These are phyloP conservation scores for Agrilus biguttatus DNA, from an alignment of 2,888 invertebrate genomes.

Conservation along the genomic window DNA sequence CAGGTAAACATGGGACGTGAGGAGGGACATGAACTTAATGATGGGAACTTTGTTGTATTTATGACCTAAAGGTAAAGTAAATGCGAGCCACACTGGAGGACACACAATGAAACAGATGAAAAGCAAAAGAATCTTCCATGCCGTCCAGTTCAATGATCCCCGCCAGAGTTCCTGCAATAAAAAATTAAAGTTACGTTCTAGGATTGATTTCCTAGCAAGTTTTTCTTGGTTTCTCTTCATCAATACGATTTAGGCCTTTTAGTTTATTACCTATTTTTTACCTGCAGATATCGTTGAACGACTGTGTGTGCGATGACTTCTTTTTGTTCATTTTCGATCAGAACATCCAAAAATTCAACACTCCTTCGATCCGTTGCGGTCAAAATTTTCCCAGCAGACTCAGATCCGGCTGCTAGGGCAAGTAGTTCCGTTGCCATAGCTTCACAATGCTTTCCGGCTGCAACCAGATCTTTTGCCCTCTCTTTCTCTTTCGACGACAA, in stretches of 20 bases:
- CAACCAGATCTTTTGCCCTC: slow-evolving; percentile 88
- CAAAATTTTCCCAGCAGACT: slow-evolving; percentile 86
- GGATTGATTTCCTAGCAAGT: background rate
- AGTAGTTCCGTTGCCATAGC: slow-evolving; percentile 93
- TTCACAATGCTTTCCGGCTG: slow-evolving; percentile 93
- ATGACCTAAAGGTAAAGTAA: slow-evolving; percentile 88
- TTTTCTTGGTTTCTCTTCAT: slow-evolving; percentile 1
- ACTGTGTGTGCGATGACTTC: slow-evolving; percentile 95
- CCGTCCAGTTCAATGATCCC: slow-evolving; percentile 92
- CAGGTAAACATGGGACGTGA: slow-evolving; percentile 96
- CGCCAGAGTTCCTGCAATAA: slow-evolving; percentile 85
- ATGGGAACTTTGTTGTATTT: slow-evolving; percentile 97
- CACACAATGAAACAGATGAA: slow-evolving; percentile 85
- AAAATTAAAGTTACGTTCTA: slow-evolving; percentile 4
- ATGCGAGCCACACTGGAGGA: slow-evolving; percentile 92
- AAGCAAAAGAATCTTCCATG: slow-evolving; percentile 85
- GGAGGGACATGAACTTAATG: slow-evolving; percentile 98
- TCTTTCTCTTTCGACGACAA: slow-evolving; percentile 95
- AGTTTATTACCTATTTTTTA: slow-evolving; percentile 41
- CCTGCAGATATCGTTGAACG: slow-evolving; percentile 91
- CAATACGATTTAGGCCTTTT: background rate
- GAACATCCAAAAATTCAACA: slow-evolving; percentile 87
- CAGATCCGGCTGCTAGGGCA: slow-evolving; percentile 84
- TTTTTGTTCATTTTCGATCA: slow-evolving; percentile 98
- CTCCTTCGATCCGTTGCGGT: slow-evolving; percentile 91